A percentile compares a stretch with the other conserved stretches of the same genome.
phyloP scores from a whole-genome alignment of 2,113 vertebrate species.

The Pangasianodon gigas region DNA sequence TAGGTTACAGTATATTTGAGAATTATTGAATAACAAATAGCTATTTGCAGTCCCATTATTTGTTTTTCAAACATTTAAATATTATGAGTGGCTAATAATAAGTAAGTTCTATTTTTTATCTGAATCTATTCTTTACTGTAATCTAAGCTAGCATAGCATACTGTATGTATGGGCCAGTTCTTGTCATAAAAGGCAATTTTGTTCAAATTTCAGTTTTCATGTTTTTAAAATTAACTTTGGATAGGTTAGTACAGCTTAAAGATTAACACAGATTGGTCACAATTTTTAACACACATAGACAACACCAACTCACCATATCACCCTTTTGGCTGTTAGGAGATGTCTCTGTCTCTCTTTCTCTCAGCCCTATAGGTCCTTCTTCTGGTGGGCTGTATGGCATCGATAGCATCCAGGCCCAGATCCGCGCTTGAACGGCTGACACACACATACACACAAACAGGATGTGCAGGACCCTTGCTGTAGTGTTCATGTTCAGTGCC shows the following conservation, averaged over 20 bases:
- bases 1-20: neutral
- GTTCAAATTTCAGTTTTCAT: neutral
- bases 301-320: conserved; percentile 67
- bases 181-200: neutral
- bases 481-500: conserved; percentile 53
- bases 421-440: conserved; percentile 65
- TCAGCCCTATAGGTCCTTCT: conserved; percentile 59
- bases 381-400: conserved; percentile 77
- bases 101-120: neutral
- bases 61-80: neutral
- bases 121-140: neutral
- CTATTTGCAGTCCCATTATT: neutral
- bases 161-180: neutral
- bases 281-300: neutral
- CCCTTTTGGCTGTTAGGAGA: conserved; percentile 53
- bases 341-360: conserved; percentile 45
- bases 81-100: neutral
- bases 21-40: neutral
- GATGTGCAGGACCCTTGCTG: conserved; percentile 53
- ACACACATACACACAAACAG: conserved; percentile 63
- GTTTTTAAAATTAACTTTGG: neutral
- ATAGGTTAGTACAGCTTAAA: neutral
- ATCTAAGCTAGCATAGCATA: neutral
- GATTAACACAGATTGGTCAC: neutral
- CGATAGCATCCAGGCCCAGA: conserved; percentile 89